Base-by-base conservation (phyloP, 2,797 vertebrate genomes). In the Coregonus ussuriensis region DNA sequence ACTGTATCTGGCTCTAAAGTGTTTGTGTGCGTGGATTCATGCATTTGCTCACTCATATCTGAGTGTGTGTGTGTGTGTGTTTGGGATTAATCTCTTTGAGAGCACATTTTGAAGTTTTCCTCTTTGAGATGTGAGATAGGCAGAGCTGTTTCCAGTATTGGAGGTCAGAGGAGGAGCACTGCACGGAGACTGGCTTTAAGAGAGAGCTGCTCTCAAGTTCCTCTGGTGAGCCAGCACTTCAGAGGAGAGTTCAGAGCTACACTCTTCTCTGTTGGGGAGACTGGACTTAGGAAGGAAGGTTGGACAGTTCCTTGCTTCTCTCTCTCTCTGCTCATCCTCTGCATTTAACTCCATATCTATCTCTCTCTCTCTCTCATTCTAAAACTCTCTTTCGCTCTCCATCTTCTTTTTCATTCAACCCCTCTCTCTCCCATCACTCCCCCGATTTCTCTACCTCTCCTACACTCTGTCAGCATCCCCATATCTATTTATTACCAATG, bases 101-200 rank as follows among this genome's bases (percentile, higher is more conserved):
- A n/a, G 47, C 66, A n/a, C 74, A 74, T 6, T 63, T 78, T 74
- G 67, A 78, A 67, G 65, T 82, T 52, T 72, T 52, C 53, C 33
- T 84, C 78, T 84, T 77, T 76, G 74, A 83, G 79, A 72, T 51
- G 73, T 88, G 74, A 84, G 79, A 72, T 51, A 71, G 87, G 83
- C 82, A 75, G 84, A 87, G 66, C 63, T 66, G 4, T 59, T 59
- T 59, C 6, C n/a, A 59, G 70, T 53, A 62, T 77, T 81, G 77
- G 74, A 90, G 88, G 88, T 90, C 85, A 88, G 6, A n/a, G 53
- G 53, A 59, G 56, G 56, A 59, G 18, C n/a, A 5, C 56, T n/a
- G 16, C 16, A n/a, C n/a, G 0, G 56, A 59, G 56, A 59, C 56
- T 47, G 9, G 16, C 56, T 6, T 6, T 59, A 59, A 59, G 56